Conservation (phyloP, 2,888 invertebrate genomes). For the Tetragonisca angustula region DNA sequence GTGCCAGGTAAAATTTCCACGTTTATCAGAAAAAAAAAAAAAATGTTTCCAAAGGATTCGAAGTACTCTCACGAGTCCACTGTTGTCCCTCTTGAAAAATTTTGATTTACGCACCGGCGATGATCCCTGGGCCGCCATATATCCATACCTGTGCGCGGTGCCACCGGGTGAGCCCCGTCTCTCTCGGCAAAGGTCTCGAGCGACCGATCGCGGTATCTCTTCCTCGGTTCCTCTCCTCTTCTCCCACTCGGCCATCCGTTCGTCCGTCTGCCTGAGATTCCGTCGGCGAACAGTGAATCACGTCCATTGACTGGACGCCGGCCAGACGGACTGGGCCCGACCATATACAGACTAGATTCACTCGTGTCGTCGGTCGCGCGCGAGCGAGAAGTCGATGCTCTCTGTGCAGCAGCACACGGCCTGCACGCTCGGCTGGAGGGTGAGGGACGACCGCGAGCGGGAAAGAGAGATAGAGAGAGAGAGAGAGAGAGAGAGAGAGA, state of each 20-base stretch:
- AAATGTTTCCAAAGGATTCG: too few species aligned
- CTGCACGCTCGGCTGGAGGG: neutral
- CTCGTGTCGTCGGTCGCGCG: constrained; percentile 65
- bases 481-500: neutral
- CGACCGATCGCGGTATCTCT: constrained; percentile 13
- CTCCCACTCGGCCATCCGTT: constrained; percentile 41
- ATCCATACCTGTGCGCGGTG: neutral
- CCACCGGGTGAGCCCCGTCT: neutral
- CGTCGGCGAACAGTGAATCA: constrained; percentile 76
- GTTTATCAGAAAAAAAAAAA: too few species aligned
- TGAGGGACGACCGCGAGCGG: neutral
- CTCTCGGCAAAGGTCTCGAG: constrained; percentile 12
- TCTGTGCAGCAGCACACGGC: constrained; percentile 12
- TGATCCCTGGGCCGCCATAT: neutral
- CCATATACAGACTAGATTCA: constrained; percentile 81
- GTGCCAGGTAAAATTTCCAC: too few species aligned
- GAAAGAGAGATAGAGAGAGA: neutral
- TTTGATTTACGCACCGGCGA: too few species aligned
- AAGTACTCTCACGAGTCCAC: too few species aligned
- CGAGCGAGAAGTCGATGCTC: constrained; percentile 60
- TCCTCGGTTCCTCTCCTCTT: neutral
- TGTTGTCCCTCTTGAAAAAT: too few species aligned
- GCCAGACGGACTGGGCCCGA: constrained; percentile 76
- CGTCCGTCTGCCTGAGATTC: constrained; percentile 58
- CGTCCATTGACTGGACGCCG: constrained; percentile 79